These are phyloP conservation scores for Polylopha cassiicola DNA, from an alignment of 2,888 invertebrate genomes.

Conservation along the genomic window DNA sequence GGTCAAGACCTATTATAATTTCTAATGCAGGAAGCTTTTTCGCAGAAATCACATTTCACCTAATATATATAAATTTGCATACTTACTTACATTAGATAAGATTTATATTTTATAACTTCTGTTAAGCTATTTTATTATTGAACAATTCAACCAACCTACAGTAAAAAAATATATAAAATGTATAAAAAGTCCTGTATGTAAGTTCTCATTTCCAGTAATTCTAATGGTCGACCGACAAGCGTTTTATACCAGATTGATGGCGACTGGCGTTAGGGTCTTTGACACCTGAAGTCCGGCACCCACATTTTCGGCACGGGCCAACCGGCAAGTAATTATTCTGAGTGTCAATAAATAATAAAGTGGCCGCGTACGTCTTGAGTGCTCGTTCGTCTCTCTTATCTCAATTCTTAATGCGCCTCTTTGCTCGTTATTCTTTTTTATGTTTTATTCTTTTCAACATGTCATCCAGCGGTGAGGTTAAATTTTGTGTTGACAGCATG, in stretches of 20 bases:
- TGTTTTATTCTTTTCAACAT: conserved; percentile 58
- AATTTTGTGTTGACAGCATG: conserved; percentile 72
- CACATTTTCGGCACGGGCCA: conserved; percentile 66
- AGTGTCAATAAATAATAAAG: conserved; percentile 78
- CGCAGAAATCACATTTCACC: too few species aligned
- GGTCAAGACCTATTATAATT: too few species aligned
- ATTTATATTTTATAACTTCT: too few species aligned
- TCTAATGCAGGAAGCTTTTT: too few species aligned
- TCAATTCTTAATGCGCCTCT: conserved; percentile 77
- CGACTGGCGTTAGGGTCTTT: conserved; percentile 16
- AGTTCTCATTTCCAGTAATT: too few species aligned
- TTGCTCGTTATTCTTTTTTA: conserved; percentile 67
- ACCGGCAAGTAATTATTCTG: conserved; percentile 71
- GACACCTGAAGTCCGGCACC: conserved; percentile 14
- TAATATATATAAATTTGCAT: too few species aligned
- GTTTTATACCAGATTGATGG: conserved; percentile 10
- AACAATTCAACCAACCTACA: too few species aligned
- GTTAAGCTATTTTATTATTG: too few species aligned
- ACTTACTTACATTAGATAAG: too few species aligned
- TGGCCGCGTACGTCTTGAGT: conserved; percentile 65
- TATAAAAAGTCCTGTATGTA: too few species aligned
- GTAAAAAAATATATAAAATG: too few species aligned
- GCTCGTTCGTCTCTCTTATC: conserved; percentile 76
- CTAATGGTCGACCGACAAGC: too few species aligned
- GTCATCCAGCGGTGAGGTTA: conserved; percentile 63